Percentiles rank a stretch among this genome's conserved stretches.
phyloP scores from a whole-genome alignment of 2,888 invertebrate genomes.

The Atethmia centrago region DNA sequence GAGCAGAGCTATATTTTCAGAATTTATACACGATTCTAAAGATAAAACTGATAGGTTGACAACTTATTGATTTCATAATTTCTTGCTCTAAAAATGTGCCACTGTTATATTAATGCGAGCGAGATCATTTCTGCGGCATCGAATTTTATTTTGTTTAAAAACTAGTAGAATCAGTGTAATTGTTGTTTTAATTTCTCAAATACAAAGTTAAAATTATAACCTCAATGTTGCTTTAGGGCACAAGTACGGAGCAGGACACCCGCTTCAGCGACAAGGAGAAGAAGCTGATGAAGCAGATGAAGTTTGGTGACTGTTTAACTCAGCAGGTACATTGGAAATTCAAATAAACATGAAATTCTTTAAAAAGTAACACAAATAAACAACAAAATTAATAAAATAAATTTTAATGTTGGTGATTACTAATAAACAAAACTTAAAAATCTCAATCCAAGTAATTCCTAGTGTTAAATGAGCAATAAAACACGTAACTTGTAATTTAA shows the following conservation, averaged over 20 bases:
- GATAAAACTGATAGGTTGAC: background rate
- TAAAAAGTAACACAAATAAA: background rate
- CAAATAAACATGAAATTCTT: background rate
- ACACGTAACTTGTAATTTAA: background rate
- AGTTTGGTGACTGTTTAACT: slow-evolving; percentile 98
- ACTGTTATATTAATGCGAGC: background rate
- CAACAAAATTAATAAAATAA: background rate
- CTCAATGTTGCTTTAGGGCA: slow-evolving; percentile 93
- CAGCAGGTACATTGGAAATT: slow-evolving; percentile 92
- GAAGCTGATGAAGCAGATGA: slow-evolving; percentile 99
- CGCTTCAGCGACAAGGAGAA: slow-evolving; percentile 99
- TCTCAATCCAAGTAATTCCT: background rate
- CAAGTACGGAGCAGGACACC: slow-evolving; percentile 99
- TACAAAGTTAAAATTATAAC: slow-evolving; percentile 11
- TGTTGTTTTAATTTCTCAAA: background rate
- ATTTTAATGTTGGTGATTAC: background rate
- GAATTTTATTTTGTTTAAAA: background rate
- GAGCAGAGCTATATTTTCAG: background rate
- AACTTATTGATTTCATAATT: background rate
- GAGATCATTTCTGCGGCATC: background rate
- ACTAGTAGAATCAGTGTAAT: background rate
- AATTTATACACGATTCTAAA: background rate
- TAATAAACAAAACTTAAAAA: background rate
- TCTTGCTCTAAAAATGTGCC: background rate
- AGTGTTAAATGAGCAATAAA: background rate